Evolutionary conservation across 2,888 invertebrate species (phyloP).

Genomic region (Leucozona laternaria): DNA sequence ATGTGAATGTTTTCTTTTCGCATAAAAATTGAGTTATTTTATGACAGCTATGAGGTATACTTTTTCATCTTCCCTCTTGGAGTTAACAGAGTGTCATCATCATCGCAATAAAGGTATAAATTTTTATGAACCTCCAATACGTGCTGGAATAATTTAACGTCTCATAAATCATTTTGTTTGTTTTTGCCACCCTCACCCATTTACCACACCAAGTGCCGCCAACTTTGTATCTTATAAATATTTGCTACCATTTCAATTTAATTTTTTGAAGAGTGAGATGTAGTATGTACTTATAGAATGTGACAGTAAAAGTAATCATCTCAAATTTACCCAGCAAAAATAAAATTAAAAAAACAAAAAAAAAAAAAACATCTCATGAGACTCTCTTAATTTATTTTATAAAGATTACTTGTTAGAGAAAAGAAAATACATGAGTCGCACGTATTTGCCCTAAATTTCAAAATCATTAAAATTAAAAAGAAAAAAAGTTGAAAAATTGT

Average conservation of each 20-base stretch:
- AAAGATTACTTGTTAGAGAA: not conserved
- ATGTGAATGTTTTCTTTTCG: not conserved
- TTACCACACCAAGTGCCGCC: not conserved
- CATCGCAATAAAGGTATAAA: conserved; percentile 2
- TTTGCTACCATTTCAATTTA: conserved; percentile 21
- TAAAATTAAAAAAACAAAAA: not conserved
- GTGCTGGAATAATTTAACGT: conserved; percentile 31
- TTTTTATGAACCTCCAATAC: conserved; percentile 13
- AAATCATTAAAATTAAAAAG: too few relatives aligned
- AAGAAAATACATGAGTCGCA: not conserved
- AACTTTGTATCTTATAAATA: conserved; percentile 3
- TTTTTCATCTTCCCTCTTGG: not conserved
- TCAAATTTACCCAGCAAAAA: not conserved
- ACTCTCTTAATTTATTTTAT: not conserved
- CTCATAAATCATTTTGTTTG: conserved; percentile 31
- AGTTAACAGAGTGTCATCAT: conserved; percentile 3
- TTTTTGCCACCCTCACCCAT: not conserved
- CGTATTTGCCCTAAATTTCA: too few relatives aligned
- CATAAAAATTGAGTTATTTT: conserved; percentile 19
- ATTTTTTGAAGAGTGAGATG: too few relatives aligned
- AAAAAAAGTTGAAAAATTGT: too few relatives aligned
- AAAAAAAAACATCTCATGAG: not conserved
- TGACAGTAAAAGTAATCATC: conserved; percentile 9
- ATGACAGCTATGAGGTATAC: conserved; percentile 3
- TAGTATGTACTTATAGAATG: too few relatives aligned